Base-by-base conservation (phyloP, 2,113 vertebrate species). In the Gnathonemus echidnorhynchus region DNA sequence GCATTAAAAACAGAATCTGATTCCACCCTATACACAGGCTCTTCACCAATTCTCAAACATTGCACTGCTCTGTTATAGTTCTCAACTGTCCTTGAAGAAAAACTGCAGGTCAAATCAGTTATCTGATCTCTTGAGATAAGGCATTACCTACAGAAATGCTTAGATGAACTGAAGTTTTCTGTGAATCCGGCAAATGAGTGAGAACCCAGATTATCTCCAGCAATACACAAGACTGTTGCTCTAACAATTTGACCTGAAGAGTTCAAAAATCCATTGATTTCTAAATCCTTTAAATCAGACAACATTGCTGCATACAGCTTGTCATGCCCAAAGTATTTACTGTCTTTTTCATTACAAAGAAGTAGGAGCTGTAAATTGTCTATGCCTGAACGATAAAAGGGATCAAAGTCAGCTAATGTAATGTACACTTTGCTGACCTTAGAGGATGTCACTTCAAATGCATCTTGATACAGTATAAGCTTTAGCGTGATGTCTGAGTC, bases 191-290 rank as follows among this genome's bases (percentile, higher is more conserved):
- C 87, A 88, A 91, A 90, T 19, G 56, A 77, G 24, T 89, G 88
- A 24, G 91, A 92, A 3, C 90, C 91, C 84, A 92, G 66, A 88
- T 91, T 92, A 49, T 92, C 90, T 10, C 91, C 91, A 31, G 66
- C 70, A 89, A 92, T 89, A 17, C 86, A 90, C 45, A 91, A 84
- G 2, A 91, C 48, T 88, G 90, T 87, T 66, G 90, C 90, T 52
- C 42, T 62, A n/a, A 91, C 84, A 46, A 89, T 42, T 19, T 89
- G 56, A 10, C 89, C 89, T 84, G n/a, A 53, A 19, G 52, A 27
- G 5, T 66, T 89, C 2, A 86, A 50, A 39, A 89, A 42, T 0
- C 89, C 80, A 70, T 86, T 49, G 21, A 58, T 89, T 70, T 92
- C 91, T 5, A 92, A 66, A 52, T 90, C 84, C 21, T 31, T 89